These are phyloP conservation scores for Tyrophagus putrescentiae DNA, from an alignment of 1,140 invertebrate species.

Conservation along the genomic window DNA sequence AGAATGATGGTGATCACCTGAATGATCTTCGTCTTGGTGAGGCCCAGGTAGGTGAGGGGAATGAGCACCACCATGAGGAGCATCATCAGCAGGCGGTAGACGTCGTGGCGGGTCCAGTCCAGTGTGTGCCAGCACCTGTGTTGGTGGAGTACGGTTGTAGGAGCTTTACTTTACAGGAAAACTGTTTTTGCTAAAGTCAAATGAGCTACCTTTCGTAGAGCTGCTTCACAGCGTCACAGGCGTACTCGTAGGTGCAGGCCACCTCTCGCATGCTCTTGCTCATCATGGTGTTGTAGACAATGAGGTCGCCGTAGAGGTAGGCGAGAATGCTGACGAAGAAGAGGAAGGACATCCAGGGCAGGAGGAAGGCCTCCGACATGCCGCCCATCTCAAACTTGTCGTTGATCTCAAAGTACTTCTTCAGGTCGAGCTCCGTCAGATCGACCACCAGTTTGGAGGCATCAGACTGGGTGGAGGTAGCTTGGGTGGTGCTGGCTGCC, in stretches of 20 bases:
- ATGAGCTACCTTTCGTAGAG: no score
- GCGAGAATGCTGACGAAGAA: neutral
- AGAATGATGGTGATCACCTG: constrained; percentile 7
- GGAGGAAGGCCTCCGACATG: neutral
- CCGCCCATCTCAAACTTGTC: neutral
- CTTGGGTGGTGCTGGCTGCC: neutral
- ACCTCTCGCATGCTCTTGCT: neutral
- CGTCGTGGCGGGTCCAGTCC: neutral
- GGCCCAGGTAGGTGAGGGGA: neutral
- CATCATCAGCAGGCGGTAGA: neutral
- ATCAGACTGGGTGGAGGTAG: neutral
- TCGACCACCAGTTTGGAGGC: neutral
- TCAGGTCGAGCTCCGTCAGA: neutral
- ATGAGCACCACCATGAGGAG: neutral
- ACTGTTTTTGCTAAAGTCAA: no score
- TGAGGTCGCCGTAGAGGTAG: neutral
- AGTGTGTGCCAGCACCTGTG: neutral
- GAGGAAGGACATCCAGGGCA: neutral
- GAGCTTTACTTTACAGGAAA: no score
- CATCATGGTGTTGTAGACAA: constrained; percentile 7
- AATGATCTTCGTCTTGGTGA: neutral
- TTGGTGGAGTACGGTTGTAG: neutral
- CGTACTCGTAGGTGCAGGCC: neutral
- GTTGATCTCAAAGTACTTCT: neutral
- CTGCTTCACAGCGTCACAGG: neutral